Evolutionary conservation across 1,140 invertebrate genomes (phyloP), one percentile per base, ranked within the genome.

Genomic region (Drosophila fuyamai): DNA sequence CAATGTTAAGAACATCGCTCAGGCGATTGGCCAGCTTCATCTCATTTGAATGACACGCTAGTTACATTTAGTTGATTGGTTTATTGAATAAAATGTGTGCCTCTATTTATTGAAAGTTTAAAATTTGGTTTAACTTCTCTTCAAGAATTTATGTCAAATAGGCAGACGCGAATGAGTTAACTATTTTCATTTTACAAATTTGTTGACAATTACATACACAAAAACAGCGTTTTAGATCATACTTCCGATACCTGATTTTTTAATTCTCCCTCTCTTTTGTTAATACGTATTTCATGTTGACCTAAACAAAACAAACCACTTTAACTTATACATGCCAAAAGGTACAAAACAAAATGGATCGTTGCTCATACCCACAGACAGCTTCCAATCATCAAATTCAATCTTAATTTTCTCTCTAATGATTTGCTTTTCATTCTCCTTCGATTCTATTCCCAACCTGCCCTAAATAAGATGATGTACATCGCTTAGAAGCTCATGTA

Each of bases 401-500:
- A 89, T 89, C 80, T 89, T 89, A 75, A 86, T 70, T 79, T 72
- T 89, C 84, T 89, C 85, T 89, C 85, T 79, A 72, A 46, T 54
- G 54, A 47, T 48, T 75, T 44, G 8, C 53, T 32, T 36, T 54
- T 48, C 41, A 50, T 41, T 58, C 46, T 72, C 18, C 41, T 71
- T 63, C 27, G 38, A 67, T 38, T 65, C 43, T 48, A 29, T 68
- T 6, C 43, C 18, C 18, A 71, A 50, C 9, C 38, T 9, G 46
- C 36, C 18, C 43, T 38, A 58, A 58, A 50, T 16, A 59, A 46
- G 8, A n/a, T 14, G 23, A 51, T 18, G 41, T 10, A 14, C 38
- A 27, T 27, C 8, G 14, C 10, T 90, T 92, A 92, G 71, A 92
- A 92, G 74, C 90, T 92, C 82, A 92, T 78, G 91, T 98, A 98